phyloP scores from a whole-genome alignment of 2,113 vertebrate species.

The Piliocolobus tephrosceles region DNA sequence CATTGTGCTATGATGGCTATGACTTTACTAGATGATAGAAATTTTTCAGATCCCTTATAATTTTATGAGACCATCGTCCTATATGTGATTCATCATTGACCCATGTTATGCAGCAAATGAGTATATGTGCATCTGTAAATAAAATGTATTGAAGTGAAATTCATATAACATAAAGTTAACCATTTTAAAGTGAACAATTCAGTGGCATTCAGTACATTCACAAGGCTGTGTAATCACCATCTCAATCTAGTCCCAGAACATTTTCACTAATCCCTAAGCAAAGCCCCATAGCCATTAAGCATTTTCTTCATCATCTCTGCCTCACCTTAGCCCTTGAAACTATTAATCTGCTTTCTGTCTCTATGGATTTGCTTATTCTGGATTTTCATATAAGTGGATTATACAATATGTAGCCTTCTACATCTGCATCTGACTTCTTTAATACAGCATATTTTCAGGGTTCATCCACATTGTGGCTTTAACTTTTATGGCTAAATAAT shows the following conservation, averaged over 20 bases:
- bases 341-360: background rate
- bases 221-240: background rate
- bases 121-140: background rate
- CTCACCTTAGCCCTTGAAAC: background rate
- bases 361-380: background rate
- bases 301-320: background rate
- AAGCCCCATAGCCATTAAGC: background rate
- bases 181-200: background rate
- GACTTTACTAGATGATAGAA: background rate
- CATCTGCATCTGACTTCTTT: background rate
- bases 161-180: background rate
- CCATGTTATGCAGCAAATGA: background rate
- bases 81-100: background rate
- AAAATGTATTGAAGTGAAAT: background rate
- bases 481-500: background rate
- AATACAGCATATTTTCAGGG: background rate
- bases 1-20: background rate
- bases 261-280: background rate
- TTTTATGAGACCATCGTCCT: background rate
- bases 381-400: conserved; percentile 5
- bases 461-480: background rate
- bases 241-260: background rate
- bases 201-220: background rate
- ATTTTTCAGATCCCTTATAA: background rate
- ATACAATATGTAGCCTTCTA: background rate